Base-by-base conservation (phyloP, 2,797 vertebrate species). In the Danio albolineatus region DNA sequence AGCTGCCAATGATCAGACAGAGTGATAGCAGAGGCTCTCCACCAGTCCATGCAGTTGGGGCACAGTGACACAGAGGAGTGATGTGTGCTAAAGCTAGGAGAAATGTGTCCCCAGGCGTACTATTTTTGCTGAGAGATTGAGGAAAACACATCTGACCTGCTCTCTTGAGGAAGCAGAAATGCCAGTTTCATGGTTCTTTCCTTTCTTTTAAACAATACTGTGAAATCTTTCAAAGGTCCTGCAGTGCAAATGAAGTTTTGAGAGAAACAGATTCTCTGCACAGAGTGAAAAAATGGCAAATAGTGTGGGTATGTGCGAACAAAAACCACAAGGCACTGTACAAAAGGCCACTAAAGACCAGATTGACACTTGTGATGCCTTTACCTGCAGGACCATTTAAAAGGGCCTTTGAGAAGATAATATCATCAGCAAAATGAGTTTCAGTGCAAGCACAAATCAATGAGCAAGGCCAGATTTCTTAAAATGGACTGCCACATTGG, bases 321-420 rank as follows among this genome's bases (percentile, higher is more conserved):
- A 48, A 65, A 28, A 54, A 28, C 36, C 54, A 17, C 48, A 54
- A 41, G n/a, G 14, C 28, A 76, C 46, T 28, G 28, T 28, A 3
- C 28, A 48, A 76, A 76, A 65, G 36, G 60, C 73, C 60, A 65
- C 60, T 76, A 16, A 65, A 76, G 59, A 76, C 73, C 60, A 64
- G 38, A 65, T 10, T 65, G 2, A n/a, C 49, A 21, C 60, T 53
- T 5, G n/a, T 8, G n/a, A 76, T 76, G 36, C 48, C 39, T 13
- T 64, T 65, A 76, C 12, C 13, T 53, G 17, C 73, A 76, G 51
- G 2, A 65, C 73, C 60, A 64, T 76, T 76, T 53, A 16, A 53
- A 76, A 43, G 48, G 48, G 38, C 14, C 8, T 76, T 65, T 53
- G 36, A 14, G n/a, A 54, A 54, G 60, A 65, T 76, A 12, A 64